Conservation (phyloP, 2,888 invertebrate species). For the Drosophila anceps region DNA sequence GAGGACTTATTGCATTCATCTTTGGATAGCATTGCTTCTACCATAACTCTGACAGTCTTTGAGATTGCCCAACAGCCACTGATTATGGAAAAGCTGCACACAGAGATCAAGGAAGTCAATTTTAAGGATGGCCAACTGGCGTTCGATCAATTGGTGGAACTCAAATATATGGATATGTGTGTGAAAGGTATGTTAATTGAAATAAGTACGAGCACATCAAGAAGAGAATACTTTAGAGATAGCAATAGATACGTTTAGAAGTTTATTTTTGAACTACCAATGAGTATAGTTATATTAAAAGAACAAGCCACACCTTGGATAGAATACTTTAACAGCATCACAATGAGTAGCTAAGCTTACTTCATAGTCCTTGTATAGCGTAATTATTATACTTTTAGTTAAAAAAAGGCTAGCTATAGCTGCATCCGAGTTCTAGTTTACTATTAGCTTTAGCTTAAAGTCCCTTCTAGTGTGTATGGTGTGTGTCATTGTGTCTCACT, state of each 20-base stretch:
- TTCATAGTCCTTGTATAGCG: neutral
- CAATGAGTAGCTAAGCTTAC: rapidly evolving
- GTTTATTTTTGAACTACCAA: neutral
- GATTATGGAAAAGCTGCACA: slow-evolving; percentile 82
- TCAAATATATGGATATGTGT: slow-evolving; percentile 86
- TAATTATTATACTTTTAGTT: neutral
- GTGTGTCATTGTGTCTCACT: neutral
- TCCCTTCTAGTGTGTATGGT: neutral
- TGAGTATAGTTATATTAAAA: neutral
- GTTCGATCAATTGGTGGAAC: slow-evolving; percentile 84
- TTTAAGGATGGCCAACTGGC: slow-evolving; percentile 65
- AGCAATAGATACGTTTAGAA: neutral
- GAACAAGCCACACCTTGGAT: neutral
- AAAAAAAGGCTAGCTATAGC: too few species aligned
- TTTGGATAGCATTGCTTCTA: slow-evolving; percentile 84
- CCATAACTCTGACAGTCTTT: slow-evolving; percentile 84
- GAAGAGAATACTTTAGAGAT: neutral
- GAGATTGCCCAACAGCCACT: slow-evolving; percentile 85
- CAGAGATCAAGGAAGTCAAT: slow-evolving; percentile 80
- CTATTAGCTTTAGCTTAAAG: neutral
- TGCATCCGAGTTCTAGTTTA: neutral
- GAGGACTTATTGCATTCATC: slow-evolving; percentile 77
- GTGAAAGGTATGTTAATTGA: slow-evolving; percentile 80
- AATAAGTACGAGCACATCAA: neutral
- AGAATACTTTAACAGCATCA: neutral